Evolutionary conservation across 2,888 invertebrate species (phyloP), one percentile per base, ranked within the genome.

Genomic region (Antitype chi): DNA sequence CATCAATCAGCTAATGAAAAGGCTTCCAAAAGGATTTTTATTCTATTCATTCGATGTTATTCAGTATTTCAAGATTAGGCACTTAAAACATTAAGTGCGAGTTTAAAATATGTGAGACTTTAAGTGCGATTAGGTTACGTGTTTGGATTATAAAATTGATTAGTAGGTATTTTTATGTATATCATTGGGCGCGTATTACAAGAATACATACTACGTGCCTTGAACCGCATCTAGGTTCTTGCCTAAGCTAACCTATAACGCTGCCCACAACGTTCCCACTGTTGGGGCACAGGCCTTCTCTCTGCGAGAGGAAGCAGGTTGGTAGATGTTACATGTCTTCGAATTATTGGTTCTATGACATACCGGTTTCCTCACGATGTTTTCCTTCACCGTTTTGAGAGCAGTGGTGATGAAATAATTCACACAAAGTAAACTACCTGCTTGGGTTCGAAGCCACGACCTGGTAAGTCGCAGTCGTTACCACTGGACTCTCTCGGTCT

Each of bases 1-100:
- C 84, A 92, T 93, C 91, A 93, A 91, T 92, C 91, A 90, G 82
- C 76, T 89, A 88, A 89, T 90, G 90, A 91, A 92, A 92, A 72
- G 89, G 89, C 88, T 85, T 86, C 83, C 80, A 86, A 90, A 89
- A 89, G 88, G 89, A 89, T 86, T 89, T 87, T 82, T 84, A 87
- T 79, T 79, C 86, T 89, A 89, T 89, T 90, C 87, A 89, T 88
- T 86, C 82, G 83, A 82, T 72, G 86, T 81, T 82, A 87, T 88
- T 89, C 86, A 85, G 86, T 80, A 82, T 85, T 85, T 81, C 64
- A 85, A 87, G 87, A 88, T 89, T 89, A 86, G 85, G 86, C 57
- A 81, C 85, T 84, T 84, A 80, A 75, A 83, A 78, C 73, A 82
- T 83, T 84, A 76, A 80, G 67, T 84, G 70, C 59, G 59, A 76